phyloP scores from a whole-genome alignment of 1,140 invertebrate genomes.

The Listronotus oregonensis region DNA sequence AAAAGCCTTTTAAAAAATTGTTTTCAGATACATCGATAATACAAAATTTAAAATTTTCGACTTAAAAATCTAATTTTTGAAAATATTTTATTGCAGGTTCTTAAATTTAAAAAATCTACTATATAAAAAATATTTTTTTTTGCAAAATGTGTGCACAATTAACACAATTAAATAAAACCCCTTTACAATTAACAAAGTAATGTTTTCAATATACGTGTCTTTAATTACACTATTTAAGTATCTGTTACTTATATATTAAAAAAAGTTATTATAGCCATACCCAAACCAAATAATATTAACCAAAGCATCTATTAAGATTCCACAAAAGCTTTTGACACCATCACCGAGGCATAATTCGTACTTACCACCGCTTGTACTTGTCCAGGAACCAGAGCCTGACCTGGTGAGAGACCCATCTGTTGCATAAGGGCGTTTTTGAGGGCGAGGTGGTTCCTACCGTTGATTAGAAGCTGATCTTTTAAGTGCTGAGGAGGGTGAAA shows the following conservation, averaged over 20 bases:
- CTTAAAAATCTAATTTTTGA: too few relatives aligned
- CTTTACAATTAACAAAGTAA: too few relatives aligned
- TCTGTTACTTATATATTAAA: too few relatives aligned
- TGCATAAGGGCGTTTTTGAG: slow-evolving; percentile 96
- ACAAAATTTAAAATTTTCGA: too few relatives aligned
- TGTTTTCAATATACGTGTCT: too few relatives aligned
- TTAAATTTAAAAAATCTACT: too few relatives aligned
- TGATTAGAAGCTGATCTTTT: slow-evolving; percentile 99
- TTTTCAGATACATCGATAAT: too few relatives aligned
- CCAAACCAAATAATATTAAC: slow-evolving; percentile 7
- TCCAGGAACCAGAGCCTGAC: slow-evolving; percentile 84
- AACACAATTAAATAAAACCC: too few relatives aligned
- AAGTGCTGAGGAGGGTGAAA: slow-evolving; percentile 99
- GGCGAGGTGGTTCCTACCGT: slow-evolving; percentile 98
- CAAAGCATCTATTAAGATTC: not conserved
- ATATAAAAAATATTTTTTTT: too few relatives aligned
- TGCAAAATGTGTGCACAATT: slow-evolving; percentile 16
- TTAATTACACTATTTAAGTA: too few relatives aligned
- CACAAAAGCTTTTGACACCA: slow-evolving; percentile 6
- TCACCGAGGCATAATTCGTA: slow-evolving; percentile 42
- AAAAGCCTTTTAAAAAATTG: slow-evolving; percentile 1
- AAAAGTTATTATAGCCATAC: slow-evolving; percentile 26
- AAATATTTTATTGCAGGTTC: too few relatives aligned
- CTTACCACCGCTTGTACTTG: slow-evolving; percentile 90
- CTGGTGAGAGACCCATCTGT: slow-evolving; percentile 90